Evolutionary conservation across 2,113 vertebrate species (phyloP), one percentile per base, ranked within the genome.

Genomic region (Myxocyprinus asiaticus): DNA sequence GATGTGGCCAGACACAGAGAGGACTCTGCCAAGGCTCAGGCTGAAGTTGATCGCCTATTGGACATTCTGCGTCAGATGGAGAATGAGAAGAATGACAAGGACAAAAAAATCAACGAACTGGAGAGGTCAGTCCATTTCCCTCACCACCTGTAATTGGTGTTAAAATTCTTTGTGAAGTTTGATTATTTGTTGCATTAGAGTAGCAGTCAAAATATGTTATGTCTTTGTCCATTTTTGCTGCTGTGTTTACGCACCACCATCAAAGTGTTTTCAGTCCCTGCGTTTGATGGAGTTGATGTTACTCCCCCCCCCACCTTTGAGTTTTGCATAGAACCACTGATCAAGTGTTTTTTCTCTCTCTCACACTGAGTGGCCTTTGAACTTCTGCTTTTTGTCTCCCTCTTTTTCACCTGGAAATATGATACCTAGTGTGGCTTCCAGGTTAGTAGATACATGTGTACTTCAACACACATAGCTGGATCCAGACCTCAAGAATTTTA

Each of bases 31-130:
- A 98, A 98, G 87, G 94, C 97, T 8, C 98, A 99, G 85, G 94
- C 96, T 3, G 98, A 99, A 92, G 97, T 99, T 58, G 97, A 99
- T 88, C 96, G 97, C 64, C 92, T 99, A 2, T 88, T 99, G 56
- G 98, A 99, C 82, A 99, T 99, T 88, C 89, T 99, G 33, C 95
- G 97, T 62, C 97, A 99, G 90, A 98, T 98, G 94, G 98, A 99
- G 86, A 99, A 98, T 42, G 98, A 99, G 93, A 99, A 99, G 90
- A 98, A 98, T 7, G 97, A 99, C 88, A 99, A 99, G 87, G 98
- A 99, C 84, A 97, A 95, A 87, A 98, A 97, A 91, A 99, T 99
- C 85, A 95, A 88, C 48, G 98, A 99, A 67, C 90, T 99, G 63
- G 98, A 99, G 89, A 97, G 95, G 98, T 99, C 90, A 82, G 50